Evolutionary conservation across 2,113 vertebrate species (phyloP), one percentile per base, ranked within the genome.

Genomic region (Numida meleagris): DNA sequence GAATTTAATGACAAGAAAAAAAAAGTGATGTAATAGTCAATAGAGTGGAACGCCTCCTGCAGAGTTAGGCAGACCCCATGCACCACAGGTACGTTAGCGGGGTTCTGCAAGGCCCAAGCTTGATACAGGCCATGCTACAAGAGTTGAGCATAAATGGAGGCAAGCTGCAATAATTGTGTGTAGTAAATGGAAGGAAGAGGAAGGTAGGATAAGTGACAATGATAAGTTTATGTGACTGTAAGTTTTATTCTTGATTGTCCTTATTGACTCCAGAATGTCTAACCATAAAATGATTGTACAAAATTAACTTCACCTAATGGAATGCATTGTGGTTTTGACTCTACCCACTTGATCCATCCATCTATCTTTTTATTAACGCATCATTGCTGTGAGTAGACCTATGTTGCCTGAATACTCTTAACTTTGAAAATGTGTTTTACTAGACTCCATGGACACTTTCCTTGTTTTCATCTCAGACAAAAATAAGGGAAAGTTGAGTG

Each of bases 101-200:
- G 48, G 36, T 79, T 79, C 31, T 81, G 14, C 63, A n/a, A 25
- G 59, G 57, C 67, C 29, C 42, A n/a, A 62, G 21, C 31, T 40
- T 48, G 68, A 46, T 27, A 3, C 1, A 1, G 68, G 14, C 74
- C 0, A 0, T 12, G 27, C 19, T 36, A 3, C 18, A 40, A 42
- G 51, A 67, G 57, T 61, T 43, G 89, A 34, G 36, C 2, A 0
- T 45, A 20, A 72, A 45, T 20, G 48, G 42, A 48, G 67, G 20
- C 42, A 4, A 72, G 73, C 13, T 77, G 24, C 34, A 73, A 3
- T 58, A 73, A 73, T 34, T 50, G 33, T 59, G 24, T 45, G 33
- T 43, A 48, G 36, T 2, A 33, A 23, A 51, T n/a, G 50, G 33
- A 80, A 85, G 74, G n/a, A 83, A 87, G 42, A 17, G 36, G 13